Evolutionary conservation across 2,113 vertebrate genomes (phyloP).

Genomic region (Isichthys henryi): DNA sequence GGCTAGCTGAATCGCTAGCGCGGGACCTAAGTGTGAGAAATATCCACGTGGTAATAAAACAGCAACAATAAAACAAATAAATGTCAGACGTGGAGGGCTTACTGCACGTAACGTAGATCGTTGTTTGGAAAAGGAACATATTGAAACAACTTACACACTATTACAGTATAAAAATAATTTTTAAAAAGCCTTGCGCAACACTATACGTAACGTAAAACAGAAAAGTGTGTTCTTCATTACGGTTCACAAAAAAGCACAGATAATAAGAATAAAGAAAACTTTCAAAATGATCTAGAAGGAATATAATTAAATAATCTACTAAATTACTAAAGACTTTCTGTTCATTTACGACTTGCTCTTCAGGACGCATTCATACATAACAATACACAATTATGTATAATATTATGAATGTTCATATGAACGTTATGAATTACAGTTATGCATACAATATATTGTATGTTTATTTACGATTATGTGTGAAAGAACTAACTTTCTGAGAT

Average conservation of each 20-base stretch:
- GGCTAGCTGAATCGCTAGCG: background rate
- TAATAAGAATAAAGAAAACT: background rate
- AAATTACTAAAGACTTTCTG: background rate
- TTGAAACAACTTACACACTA: constrained; percentile 14
- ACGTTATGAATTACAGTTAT: background rate
- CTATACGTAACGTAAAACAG: background rate
- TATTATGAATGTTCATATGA: too few relatives aligned
- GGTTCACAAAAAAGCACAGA: background rate
- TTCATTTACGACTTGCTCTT: background rate
- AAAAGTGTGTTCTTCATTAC: background rate
- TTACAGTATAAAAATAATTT: constrained; percentile 26
- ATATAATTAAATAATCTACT: background rate
- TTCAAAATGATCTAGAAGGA: background rate
- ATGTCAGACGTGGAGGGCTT: constrained; percentile 42
- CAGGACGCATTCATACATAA: background rate
- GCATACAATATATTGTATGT: background rate
- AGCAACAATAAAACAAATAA: constrained; percentile 52
- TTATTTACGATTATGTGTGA: background rate
- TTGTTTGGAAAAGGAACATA: constrained; percentile 18
- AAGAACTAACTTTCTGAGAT: background rate
- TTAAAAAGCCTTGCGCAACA: constrained; percentile 20
- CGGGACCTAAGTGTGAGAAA: constrained; percentile 50
- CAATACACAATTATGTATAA: background rate
- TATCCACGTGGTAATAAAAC: constrained; percentile 66
- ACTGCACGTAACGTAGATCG: constrained; percentile 30